A percentile compares a stretch with the other conserved stretches of the same genome.
Conservation (phyloP, 2,113 vertebrate species). For the Plecturocebus donacophilus region DNA sequence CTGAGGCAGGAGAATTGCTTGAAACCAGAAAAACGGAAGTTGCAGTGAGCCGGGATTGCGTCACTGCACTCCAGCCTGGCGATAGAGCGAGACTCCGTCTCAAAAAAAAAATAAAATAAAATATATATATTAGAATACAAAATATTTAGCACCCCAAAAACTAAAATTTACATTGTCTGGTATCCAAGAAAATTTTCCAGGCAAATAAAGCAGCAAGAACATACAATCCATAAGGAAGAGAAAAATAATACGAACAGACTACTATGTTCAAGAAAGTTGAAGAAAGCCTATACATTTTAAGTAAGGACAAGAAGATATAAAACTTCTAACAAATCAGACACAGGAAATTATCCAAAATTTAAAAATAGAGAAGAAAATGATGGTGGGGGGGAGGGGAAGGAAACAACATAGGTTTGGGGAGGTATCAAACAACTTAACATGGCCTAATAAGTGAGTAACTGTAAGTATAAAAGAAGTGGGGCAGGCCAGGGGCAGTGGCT, state of each 20-base stretch:
- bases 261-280: not conserved
- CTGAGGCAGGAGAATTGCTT: too few species aligned
- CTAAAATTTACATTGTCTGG: not conserved
- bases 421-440: not conserved
- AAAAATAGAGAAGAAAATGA: not conserved
- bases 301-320: not conserved
- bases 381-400: accelerated
- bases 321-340: not conserved
- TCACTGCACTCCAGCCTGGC: too few species aligned
- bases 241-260: not conserved
- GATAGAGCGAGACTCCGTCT: too few species aligned
- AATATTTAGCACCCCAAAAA: not conserved
- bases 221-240: not conserved
- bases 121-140: not conserved
- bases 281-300: not conserved
- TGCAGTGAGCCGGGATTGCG: too few species aligned
- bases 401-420: not conserved
- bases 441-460: not conserved
- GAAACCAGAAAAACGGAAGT: too few species aligned
- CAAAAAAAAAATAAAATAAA: too few species aligned
- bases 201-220: not conserved
- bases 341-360: not conserved
- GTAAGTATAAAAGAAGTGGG: not conserved
- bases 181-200: not conserved
- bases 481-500: too few species aligned